Percentiles rank a stretch among this genome's conserved stretches.
Evolutionary conservation across 2,797 vertebrate genomes (phyloP).

Genomic region (Cephalopachus bancanus): DNA sequence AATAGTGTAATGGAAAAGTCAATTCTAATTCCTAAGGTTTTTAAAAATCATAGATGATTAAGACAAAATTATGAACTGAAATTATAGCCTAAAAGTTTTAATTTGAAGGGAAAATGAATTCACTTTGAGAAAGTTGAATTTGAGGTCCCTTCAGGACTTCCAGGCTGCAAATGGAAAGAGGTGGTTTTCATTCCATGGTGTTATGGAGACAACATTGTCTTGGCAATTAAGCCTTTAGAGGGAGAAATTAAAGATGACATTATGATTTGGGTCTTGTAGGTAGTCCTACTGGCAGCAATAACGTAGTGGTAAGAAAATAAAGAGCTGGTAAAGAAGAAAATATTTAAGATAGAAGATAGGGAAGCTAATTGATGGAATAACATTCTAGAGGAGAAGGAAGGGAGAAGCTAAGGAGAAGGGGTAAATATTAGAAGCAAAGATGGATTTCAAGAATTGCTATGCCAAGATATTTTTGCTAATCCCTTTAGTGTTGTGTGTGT

Average conservation of each 20-base stretch:
- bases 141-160: background rate
- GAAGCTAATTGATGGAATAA: background rate
- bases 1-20: background rate
- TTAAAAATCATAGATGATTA: background rate
- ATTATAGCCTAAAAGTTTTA: background rate
- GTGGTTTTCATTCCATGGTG: background rate
- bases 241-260: background rate
- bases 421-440: background rate
- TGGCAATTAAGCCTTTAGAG: background rate
- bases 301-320: background rate
- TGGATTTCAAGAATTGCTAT: background rate
- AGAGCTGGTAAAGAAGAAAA: background rate
- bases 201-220: background rate
- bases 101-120: constrained; percentile 27
- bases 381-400: background rate
- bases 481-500: background rate
- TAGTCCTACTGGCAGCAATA: background rate
- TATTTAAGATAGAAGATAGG: background rate
- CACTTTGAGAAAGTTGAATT: constrained; percentile 10
- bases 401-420: background rate
- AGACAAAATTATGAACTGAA: constrained; percentile 32
- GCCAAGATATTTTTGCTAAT: background rate
- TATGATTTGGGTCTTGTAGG: background rate
- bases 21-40: constrained; percentile 6
- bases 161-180: background rate